Evolutionary conservation across 2,797 vertebrate species (phyloP).

Genomic region (Gymnopithys bicolor): DNA sequence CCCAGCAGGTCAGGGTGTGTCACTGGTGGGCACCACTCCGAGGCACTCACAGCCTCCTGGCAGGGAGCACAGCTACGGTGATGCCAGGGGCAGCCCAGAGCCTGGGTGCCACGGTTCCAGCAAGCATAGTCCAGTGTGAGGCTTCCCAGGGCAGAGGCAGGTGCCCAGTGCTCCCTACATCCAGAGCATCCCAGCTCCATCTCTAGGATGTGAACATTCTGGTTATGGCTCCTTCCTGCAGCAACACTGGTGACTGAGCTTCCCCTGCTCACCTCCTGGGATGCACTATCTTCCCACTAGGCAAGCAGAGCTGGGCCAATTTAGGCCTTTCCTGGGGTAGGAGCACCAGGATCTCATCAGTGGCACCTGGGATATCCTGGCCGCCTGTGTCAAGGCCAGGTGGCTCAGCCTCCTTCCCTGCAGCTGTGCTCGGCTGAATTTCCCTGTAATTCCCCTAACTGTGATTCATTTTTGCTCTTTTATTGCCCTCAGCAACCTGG

Average conservation of each 20-base stretch:
- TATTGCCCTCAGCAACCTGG: background rate
- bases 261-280: background rate
- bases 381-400: background rate
- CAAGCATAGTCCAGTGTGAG: background rate
- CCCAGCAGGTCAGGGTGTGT: background rate
- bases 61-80: background rate
- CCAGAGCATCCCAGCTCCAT: fast-evolving
- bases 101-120: fast-evolving
- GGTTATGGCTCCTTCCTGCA: background rate
- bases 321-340: background rate
- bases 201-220: background rate
- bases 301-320: background rate
- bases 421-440: background rate
- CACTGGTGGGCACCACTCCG: fast-evolving
- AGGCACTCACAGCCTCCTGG: fast-evolving
- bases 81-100: background rate
- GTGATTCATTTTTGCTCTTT: background rate
- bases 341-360: background rate
- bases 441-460: background rate
- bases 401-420: background rate
- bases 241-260: fast-evolving
- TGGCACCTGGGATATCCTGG: background rate
- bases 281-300: background rate
- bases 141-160: background rate
- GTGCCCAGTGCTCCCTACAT: background rate